phyloP scores from a whole-genome alignment of 2,797 vertebrate species.

The Hypotaenidia philippensis region DNA sequence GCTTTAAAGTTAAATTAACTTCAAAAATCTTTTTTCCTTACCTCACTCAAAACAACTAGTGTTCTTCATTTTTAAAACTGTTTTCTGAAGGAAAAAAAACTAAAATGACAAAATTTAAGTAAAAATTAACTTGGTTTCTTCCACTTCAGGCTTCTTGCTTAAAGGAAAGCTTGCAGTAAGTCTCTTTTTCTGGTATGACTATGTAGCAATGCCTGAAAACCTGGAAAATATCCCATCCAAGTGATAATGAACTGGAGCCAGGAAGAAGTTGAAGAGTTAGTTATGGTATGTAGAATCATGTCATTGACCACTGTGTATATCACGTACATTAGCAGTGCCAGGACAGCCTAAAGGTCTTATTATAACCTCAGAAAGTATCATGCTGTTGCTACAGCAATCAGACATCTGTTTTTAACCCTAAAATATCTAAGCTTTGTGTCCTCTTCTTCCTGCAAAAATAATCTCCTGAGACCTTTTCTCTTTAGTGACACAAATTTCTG shows the following conservation, averaged over 20 bases:
- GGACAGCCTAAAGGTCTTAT: neutral
- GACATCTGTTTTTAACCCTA: neutral
- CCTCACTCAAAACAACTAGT: neutral
- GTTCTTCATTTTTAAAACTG: neutral
- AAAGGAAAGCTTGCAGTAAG: neutral
- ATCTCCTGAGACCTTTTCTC: neutral
- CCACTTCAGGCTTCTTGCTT: neutral
- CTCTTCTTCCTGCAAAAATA: neutral
- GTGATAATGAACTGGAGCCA: conserved; percentile 19
- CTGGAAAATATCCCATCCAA: conserved; percentile 19
- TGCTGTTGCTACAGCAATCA: neutral
- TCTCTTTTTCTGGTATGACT: neutral
- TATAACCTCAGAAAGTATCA: neutral
- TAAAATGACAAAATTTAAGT: neutral
- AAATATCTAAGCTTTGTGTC: neutral
- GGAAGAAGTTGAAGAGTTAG: conserved; percentile 13
- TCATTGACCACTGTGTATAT: neutral
- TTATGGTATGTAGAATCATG: conserved; percentile 1
- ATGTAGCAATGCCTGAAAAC: neutral
- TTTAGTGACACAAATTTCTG: neutral
- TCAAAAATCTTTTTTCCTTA: neutral
- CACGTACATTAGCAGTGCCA: neutral
- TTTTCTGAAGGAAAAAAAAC: neutral
- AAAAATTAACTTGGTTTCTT: neutral
- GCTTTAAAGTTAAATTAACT: neutral